Conservation (phyloP, 1,140 invertebrate species). For the Anastatus disparis region DNA sequence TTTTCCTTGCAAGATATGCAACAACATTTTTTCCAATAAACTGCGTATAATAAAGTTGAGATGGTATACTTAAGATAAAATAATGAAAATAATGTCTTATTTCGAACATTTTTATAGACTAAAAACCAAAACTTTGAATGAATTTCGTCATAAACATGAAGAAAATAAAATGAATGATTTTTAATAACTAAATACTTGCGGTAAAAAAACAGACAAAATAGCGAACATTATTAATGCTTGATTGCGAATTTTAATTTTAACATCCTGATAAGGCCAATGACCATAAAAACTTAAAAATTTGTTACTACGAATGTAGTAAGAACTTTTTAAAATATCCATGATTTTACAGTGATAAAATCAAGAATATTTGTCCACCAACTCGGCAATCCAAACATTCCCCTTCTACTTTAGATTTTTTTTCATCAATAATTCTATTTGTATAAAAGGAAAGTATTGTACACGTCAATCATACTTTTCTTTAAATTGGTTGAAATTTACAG, state of each 20-base stretch:
- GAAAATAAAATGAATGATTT: neutral
- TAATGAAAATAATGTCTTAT: neutral
- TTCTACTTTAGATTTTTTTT: no score
- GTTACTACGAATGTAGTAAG: neutral
- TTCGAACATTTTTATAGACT: neutral
- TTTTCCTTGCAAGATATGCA: neutral
- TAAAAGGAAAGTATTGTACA: neutral
- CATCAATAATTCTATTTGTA: neutral
- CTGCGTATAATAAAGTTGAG: neutral
- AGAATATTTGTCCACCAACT: no score
- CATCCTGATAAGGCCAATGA: neutral
- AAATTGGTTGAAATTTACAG: no score
- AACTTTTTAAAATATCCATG: neutral
- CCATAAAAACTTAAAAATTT: neutral
- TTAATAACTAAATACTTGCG: neutral
- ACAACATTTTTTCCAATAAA: conserved; percentile 1
- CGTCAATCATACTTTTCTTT: no score
- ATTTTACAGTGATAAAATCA: no score
- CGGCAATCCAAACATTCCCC: no score
- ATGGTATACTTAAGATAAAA: neutral
- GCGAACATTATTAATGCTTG: neutral
- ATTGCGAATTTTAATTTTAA: neutral
- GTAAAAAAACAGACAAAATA: neutral
- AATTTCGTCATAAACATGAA: neutral
- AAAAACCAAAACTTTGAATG: neutral